Conservation (phyloP, 2,888 invertebrate genomes). For the Eilema depressum region DNA sequence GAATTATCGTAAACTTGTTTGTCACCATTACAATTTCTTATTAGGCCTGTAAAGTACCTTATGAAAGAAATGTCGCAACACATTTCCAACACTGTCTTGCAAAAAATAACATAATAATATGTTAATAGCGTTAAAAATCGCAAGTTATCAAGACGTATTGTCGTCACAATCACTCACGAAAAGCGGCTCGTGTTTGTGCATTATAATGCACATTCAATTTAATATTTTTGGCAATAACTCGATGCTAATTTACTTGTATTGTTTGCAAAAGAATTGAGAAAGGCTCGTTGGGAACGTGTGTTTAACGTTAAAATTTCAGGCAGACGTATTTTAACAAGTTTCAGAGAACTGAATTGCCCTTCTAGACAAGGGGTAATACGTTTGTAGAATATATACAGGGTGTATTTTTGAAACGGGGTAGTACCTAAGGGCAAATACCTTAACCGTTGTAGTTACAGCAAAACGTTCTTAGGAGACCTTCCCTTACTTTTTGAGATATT, state of each 20-base stretch:
- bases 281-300: not conserved
- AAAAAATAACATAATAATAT: not conserved
- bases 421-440: too few species aligned
- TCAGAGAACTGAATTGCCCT: not conserved
- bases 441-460: too few species aligned
- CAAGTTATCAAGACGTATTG: not conserved
- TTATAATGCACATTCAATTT: not conserved
- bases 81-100: not conserved
- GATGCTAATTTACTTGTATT: slow-evolving; percentile 1
- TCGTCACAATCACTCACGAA: not conserved
- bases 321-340: not conserved
- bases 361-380: too few species aligned
- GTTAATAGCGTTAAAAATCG: slow-evolving; percentile 1
- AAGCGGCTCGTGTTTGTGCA: not conserved
- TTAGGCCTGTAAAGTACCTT: not conserved
- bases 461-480: too few species aligned
- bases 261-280: slow-evolving; percentile 19
- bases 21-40: too few species aligned
- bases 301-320: not conserved
- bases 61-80: not conserved
- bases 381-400: too few species aligned
- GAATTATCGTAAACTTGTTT: too few species aligned
- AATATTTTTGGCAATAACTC: not conserved
- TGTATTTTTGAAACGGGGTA: too few species aligned
- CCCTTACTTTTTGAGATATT: too few species aligned